Conservation (phyloP, 2,888 invertebrate species). For the Gnatocerus cornutus region DNA sequence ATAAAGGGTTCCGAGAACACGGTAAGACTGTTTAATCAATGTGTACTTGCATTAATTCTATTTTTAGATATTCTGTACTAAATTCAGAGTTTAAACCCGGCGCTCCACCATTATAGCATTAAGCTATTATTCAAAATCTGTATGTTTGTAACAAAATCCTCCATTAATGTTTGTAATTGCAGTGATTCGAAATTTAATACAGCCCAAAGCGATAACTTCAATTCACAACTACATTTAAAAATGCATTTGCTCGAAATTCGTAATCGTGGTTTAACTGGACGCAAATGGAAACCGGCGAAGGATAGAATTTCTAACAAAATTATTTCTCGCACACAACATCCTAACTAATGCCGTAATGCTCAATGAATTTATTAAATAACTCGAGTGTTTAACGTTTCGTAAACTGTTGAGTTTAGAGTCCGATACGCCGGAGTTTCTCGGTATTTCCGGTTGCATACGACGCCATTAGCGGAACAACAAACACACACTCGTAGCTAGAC, state of each 20-base stretch:
- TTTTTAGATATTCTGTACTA: too few species aligned
- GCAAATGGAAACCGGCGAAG: conserved; percentile 42
- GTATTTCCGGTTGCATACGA: conserved; percentile 44
- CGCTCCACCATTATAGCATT: background rate
- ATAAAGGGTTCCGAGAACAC: too few species aligned
- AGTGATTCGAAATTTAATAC: conserved; percentile 9
- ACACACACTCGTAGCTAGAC: conserved; percentile 10
- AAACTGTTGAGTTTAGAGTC: conserved; percentile 27
- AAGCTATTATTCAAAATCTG: background rate
- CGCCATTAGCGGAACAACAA: conserved; percentile 43
- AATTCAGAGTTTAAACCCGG: background rate
- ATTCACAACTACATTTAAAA: conserved; percentile 23
- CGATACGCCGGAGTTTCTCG: conserved; percentile 34
- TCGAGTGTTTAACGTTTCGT: conserved; percentile 14
- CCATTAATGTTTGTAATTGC: background rate
- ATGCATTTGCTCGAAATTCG: conserved; percentile 37
- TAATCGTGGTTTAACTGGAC: conserved; percentile 40
- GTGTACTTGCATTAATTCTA: too few species aligned
- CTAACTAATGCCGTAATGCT: conserved; percentile 20
- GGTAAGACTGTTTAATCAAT: too few species aligned
- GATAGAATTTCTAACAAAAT: conserved; percentile 32
- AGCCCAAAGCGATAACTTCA: conserved; percentile 18
- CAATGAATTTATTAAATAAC: conserved; percentile 39
- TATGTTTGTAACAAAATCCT: background rate
- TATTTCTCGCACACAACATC: conserved; percentile 17